These are phyloP conservation scores for Indicator indicator DNA, from an alignment of 2,113 vertebrate genomes.

Conservation along the genomic window DNA sequence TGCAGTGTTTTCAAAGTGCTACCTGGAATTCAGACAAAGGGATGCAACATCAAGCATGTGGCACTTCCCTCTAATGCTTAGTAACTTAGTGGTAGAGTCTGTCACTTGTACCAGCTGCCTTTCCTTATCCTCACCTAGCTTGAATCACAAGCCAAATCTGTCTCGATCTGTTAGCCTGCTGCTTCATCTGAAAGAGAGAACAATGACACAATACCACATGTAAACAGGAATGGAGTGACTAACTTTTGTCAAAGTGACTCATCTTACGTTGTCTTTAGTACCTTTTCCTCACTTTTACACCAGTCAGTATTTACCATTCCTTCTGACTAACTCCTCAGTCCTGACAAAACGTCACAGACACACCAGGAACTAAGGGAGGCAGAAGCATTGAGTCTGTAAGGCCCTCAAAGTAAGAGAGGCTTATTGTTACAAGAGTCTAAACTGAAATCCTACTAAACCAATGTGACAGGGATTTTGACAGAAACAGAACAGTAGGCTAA, in stretches of 20 bases:
- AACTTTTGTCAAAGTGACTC: background rate
- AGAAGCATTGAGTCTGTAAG: background rate
- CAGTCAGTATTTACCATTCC: background rate
- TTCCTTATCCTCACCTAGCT: background rate
- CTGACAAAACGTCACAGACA: background rate
- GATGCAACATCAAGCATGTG: background rate
- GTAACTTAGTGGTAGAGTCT: background rate
- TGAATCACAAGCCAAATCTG: background rate
- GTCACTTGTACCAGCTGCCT: background rate
- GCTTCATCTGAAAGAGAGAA: background rate
- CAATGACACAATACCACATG: background rate
- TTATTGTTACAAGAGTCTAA: slow-evolving; percentile 50
- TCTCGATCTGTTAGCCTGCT: background rate
- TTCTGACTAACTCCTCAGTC: background rate
- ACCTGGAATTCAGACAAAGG: background rate
- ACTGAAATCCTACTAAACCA: slow-evolving; percentile 48
- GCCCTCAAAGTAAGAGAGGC: slow-evolving; percentile 1
- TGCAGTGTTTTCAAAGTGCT: background rate
- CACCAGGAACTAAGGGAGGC: background rate
- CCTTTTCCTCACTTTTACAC: background rate
- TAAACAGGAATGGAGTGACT: background rate
- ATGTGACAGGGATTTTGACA: background rate
- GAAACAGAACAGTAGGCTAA: background rate
- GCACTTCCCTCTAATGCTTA: background rate
- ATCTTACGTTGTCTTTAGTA: background rate